A percentile compares a stretch with the other conserved stretches of the same genome.
phyloP scores from a whole-genome alignment of 1,140 invertebrate genomes.

The Anastrepha obliqua region DNA sequence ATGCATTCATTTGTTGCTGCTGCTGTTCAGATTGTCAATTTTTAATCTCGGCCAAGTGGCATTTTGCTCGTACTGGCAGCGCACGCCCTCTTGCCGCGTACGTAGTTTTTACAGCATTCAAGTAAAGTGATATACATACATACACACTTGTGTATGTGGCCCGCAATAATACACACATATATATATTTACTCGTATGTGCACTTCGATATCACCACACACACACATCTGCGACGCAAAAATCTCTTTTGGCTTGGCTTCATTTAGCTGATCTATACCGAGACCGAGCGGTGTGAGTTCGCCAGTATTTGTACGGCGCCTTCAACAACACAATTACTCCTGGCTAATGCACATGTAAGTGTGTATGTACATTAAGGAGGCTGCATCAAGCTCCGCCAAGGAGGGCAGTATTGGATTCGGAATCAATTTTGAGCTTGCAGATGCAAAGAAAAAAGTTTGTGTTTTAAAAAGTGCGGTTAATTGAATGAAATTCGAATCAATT shows the following conservation, averaged over 20 bases:
- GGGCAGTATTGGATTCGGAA: no score
- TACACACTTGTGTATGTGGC: neutral
- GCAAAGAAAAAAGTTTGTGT: no score
- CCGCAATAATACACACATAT: neutral
- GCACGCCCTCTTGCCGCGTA: neutral
- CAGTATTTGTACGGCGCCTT: neutral
- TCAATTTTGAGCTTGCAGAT: no score
- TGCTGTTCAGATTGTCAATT: constrained; percentile 18
- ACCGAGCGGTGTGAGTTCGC: neutral
- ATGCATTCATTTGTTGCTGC: neutral
- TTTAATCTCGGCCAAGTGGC: constrained; percentile 49
- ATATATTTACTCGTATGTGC: neutral
- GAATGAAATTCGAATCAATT: no score
- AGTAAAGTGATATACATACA: neutral
- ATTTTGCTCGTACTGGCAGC: constrained; percentile 26
- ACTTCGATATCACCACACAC: neutral
- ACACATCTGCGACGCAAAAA: neutral
- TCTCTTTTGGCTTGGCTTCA: neutral
- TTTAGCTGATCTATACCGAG: neutral
- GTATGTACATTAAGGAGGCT: no score
- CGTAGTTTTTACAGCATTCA: constrained; percentile 22
- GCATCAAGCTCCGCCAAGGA: no score
- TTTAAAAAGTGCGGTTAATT: no score
- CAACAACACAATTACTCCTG: neutral
- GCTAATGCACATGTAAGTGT: neutral